Base-by-base conservation (phyloP, 1,140 invertebrate genomes). In the Lucilia cuprina region DNA sequence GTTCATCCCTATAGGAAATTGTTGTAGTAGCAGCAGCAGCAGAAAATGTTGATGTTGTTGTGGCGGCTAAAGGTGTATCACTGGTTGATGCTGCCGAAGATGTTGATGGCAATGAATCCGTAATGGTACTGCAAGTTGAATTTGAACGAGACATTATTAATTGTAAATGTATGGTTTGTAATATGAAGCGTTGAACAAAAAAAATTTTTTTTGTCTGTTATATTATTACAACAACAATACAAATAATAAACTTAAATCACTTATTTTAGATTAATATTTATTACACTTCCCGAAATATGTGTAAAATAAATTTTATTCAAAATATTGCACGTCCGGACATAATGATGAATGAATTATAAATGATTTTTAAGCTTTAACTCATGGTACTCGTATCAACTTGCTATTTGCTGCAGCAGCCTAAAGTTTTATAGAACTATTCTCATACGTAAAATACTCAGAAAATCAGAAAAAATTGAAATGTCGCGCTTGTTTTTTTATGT, bases 1-100 rank as follows among this genome's bases (percentile, higher is more conserved):
- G 84, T 74, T 85, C 84, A 49, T 85, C 84, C 60, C 88, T 84
- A 85, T 87, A 60, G 88, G 86, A 85, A 85, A 84, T 75, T 34
- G 85, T 41, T 55, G 85, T 84, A 13, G 77, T 65, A 8, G 83
- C 70, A 13, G 83, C 87, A 21, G 84, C 83, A 41, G 41, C 41
- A 7, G 41, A 7, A 30, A 82, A 7, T 34, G 75, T 55, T 9
- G 77, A 19, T 21, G 80, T 21, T 25, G 84, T 74, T 25, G 80
- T 50, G 8, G 49, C 49, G 5, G 50, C 50, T 60, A 41, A 19
- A 13, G 75, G 30, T 34, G 17, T 84, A 55, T 84, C 83, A 50
- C 83, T 84, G 21, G 78, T 82, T 13, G 83, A 78, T 10, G 83
- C 83, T 13, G 82, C 82, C 19, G 82, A 65, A 41, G 82, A 70